phyloP scores from a whole-genome alignment of 1,140 invertebrate genomes.

The Drosophila takahashii region DNA sequence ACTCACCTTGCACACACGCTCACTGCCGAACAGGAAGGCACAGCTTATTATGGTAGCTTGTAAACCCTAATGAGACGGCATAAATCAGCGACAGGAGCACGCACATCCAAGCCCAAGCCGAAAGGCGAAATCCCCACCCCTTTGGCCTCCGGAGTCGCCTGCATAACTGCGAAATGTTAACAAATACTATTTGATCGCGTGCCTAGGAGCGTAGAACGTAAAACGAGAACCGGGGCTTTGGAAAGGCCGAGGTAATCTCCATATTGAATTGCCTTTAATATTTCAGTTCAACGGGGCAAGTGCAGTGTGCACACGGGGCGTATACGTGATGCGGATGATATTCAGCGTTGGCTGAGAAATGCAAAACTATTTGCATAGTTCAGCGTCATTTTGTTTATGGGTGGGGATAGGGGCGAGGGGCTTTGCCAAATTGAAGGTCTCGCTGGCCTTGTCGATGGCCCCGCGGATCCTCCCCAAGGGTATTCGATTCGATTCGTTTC shows the following conservation, averaged over 20 bases:
- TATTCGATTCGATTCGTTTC: slow-evolving; percentile 8
- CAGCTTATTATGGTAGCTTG: slow-evolving; percentile 60
- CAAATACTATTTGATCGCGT: slow-evolving; percentile 77
- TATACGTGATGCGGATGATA: slow-evolving; percentile 61
- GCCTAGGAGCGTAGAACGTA: slow-evolving; percentile 7
- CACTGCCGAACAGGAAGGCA: neutral
- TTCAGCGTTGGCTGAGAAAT: slow-evolving; percentile 52
- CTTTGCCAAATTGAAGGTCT: neutral
- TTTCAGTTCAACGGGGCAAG: slow-evolving; percentile 47
- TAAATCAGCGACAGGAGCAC: slow-evolving; percentile 56
- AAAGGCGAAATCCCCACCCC: neutral
- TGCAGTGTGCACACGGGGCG: slow-evolving; percentile 52
- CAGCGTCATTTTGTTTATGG: slow-evolving; percentile 51
- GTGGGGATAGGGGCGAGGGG: neutral
- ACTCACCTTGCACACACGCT: slow-evolving; percentile 42
- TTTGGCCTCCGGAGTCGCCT: neutral
- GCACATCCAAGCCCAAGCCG: slow-evolving; percentile 3
- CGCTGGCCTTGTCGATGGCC: neutral
- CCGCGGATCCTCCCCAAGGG: neutral
- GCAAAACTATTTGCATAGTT: slow-evolving; percentile 76
- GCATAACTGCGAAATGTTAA: slow-evolving; percentile 73
- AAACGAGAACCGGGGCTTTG: neutral
- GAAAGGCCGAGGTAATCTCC: slow-evolving; percentile 50
- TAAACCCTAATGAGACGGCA: slow-evolving; percentile 62
- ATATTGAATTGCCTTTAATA: slow-evolving; percentile 75